Percentiles rank a stretch among this genome's conserved stretches.
Conservation (phyloP, 1,140 invertebrate genomes). For the Pantala flavescens region DNA sequence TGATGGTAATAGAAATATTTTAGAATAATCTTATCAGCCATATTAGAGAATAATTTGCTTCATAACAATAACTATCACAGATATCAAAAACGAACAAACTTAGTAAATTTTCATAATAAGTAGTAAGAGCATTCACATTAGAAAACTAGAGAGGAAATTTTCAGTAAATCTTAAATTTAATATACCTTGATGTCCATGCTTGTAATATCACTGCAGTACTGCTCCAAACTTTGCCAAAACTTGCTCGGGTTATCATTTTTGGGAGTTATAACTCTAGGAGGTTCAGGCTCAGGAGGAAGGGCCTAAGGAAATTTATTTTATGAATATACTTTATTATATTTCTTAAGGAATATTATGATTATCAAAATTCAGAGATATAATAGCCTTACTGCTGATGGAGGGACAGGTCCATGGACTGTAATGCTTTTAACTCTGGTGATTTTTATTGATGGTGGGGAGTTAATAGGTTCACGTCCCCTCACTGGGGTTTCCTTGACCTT, state of each 20-base stretch:
- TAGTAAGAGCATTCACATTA: too few species aligned
- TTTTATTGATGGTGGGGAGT: conserved; percentile 18
- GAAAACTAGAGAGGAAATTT: too few species aligned
- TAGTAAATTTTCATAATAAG: too few species aligned
- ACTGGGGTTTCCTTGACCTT: conserved; percentile 17
- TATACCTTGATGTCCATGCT: conserved; percentile 66
- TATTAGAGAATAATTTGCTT: too few species aligned
- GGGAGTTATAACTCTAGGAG: conserved; percentile 49
- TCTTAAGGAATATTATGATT: too few species aligned
- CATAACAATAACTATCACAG: too few species aligned
- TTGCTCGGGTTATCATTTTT: conserved; percentile 90
- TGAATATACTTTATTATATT: too few species aligned
- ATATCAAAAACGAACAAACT: too few species aligned
- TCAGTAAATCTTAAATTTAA: too few species aligned
- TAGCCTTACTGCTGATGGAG: not conserved
- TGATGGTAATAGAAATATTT: too few species aligned
- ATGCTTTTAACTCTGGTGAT: conserved; percentile 21
- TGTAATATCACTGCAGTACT: conserved; percentile 81
- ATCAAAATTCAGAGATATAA: not conserved
- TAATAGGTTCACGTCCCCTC: not conserved
- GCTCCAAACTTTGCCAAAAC: conserved; percentile 91
- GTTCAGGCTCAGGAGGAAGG: conserved; percentile 47
- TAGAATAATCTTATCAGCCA: too few species aligned
- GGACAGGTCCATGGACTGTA: not conserved
- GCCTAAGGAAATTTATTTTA: not conserved